Evolutionary conservation across 2,888 invertebrate species (phyloP).

Genomic region (Meloe dianella): DNA sequence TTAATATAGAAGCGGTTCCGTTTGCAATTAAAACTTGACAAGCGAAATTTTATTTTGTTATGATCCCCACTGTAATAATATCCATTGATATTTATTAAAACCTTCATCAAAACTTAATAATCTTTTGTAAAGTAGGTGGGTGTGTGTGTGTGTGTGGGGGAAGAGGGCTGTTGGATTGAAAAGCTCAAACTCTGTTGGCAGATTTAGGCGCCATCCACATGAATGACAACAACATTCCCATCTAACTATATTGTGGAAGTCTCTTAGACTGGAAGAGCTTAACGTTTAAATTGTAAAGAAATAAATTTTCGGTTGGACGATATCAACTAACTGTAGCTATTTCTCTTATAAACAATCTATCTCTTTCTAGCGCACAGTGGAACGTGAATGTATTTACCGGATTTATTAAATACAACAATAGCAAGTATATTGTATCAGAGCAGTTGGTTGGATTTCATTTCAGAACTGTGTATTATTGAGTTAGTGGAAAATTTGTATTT

Average conservation of each 20-base stretch:
- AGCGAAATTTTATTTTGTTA: constrained; percentile 37
- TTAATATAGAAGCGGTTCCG: constrained; percentile 47
- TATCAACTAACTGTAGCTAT: neutral
- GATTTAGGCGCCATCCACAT: constrained; percentile 28
- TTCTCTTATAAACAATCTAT: neutral
- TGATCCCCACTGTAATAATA: constrained; percentile 41
- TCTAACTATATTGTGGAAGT: constrained; percentile 38
- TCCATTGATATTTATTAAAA: constrained; percentile 50
- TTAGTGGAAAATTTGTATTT: constrained; percentile 6
- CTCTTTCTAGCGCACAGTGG: neutral
- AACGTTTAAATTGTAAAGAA: constrained; percentile 44
- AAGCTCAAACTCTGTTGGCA: constrained; percentile 33
- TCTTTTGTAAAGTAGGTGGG: constrained; percentile 52
- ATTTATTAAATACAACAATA: constrained; percentile 13
- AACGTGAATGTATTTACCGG: constrained; percentile 9
- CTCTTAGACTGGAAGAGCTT: constrained; percentile 46
- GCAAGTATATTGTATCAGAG: neutral
- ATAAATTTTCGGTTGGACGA: constrained; percentile 36
- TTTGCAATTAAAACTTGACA: constrained; percentile 48
- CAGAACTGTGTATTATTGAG: too few species aligned
- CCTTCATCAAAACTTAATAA: constrained; percentile 60
- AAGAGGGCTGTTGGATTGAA: constrained; percentile 56
- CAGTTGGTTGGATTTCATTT: neutral
- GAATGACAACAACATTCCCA: constrained; percentile 35
- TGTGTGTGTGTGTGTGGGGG: constrained; percentile 23